Base-by-base conservation (phyloP, 1,140 invertebrate genomes). In the Calycopis cecrops region DNA sequence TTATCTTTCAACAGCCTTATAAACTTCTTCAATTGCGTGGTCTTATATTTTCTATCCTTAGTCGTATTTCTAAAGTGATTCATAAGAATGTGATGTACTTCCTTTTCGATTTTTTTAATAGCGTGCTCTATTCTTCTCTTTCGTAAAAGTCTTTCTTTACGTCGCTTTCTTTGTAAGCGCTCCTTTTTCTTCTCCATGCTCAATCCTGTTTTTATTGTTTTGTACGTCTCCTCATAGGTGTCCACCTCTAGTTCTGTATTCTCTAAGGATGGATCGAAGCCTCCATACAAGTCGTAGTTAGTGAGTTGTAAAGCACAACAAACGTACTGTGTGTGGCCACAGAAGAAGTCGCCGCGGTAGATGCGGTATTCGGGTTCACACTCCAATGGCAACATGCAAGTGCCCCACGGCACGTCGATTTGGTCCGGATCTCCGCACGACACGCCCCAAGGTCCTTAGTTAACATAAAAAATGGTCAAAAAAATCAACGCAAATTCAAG, bases 401-500 rank as follows among this genome's bases (percentile, higher is more conserved):
- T 63, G 7, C 82, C 82, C 79, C 79, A 83, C 0, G 79, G 79
- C 48, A 69, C 63, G 12, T 83, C 82, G 34, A 79, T 73, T 34
- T 81, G 78, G 12, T 77, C 75, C 1, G 82, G 82, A 65, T 85
- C 82, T n/a, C 82, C 79, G 49, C 82, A 85, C n/a, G 76, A 62
- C 18, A 83, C 69, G 6, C 78, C 79, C 79, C 78, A 82, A 3
- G 82, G 79, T 35, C 82, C 81, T 83, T 44, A 54, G 63, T 69
- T 16, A 48, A 42, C 18, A 49, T 38, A 6, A 48, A 37, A 18
- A 21, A 47, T 16, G 9, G 1, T 3, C 18, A 11, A 12, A 6
- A 17, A n/a, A n/a, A n/a, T n/a, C n/a, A n/a, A n/a, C n/a, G n/a
- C n/a, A n/a, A n/a, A n/a, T n/a, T n/a, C n/a, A n/a, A n/a, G n/a